Evolutionary conservation across 2,113 vertebrate species (phyloP).

Genomic region (Danionella cerebrum): DNA sequence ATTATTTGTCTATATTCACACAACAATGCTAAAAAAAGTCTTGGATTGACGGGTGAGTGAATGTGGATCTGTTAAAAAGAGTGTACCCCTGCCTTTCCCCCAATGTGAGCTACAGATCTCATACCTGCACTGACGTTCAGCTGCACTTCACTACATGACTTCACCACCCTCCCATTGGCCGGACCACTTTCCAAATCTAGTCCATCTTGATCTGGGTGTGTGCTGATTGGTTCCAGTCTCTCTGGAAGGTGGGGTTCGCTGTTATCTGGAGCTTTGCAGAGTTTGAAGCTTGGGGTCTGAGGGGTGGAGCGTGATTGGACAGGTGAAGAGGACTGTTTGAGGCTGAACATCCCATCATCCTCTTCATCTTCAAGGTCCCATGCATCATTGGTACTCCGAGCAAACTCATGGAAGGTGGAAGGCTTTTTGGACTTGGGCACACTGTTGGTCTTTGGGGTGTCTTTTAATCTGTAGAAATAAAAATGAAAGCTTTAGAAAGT

Average conservation of each 20-base stretch:
- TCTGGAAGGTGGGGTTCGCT: conserved; percentile 61
- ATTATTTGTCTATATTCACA: neutral
- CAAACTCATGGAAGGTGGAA: conserved; percentile 90
- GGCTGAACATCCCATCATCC: conserved; percentile 61
- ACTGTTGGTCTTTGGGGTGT: conserved; percentile 69
- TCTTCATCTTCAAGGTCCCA: conserved; percentile 93
- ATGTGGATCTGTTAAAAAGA: too few relatives aligned
- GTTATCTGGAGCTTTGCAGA: conserved; percentile 57
- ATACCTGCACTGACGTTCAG: conserved; percentile 77
- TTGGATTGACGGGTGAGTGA: too few relatives aligned
- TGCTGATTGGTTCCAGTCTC: conserved; percentile 53
- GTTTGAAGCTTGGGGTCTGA: conserved; percentile 56
- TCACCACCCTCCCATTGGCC: conserved; percentile 73
- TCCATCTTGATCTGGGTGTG: conserved; percentile 58
- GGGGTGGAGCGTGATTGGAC: conserved; percentile 60
- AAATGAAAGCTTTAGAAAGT: neutral
- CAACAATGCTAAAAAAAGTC: too few relatives aligned
- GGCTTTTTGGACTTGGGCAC: conserved; percentile 83
- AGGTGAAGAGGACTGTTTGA: conserved; percentile 16
- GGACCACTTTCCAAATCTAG: conserved; percentile 50
- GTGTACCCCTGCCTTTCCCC: too few relatives aligned
- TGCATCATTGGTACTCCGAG: conserved; percentile 87
- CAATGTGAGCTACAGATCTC: too few relatives aligned
- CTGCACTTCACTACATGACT: conserved; percentile 80
- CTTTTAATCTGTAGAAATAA: conserved; percentile 72